Evolutionary conservation across 1,140 invertebrate species (phyloP).

Genomic region (Drosophila watanabei): DNA sequence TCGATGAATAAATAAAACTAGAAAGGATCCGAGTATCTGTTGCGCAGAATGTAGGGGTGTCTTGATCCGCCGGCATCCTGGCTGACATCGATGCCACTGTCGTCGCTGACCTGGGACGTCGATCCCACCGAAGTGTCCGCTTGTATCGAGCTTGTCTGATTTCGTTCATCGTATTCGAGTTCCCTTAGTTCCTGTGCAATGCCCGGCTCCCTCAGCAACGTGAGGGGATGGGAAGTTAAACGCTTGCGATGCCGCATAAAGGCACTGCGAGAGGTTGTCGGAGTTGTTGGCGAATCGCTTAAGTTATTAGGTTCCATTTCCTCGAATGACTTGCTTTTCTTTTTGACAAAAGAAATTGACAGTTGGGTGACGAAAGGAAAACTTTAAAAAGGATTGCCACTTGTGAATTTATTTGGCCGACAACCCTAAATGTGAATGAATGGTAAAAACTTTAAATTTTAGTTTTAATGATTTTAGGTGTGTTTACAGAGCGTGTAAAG

Average conservation of each 20-base stretch:
- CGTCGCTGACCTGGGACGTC: not conserved
- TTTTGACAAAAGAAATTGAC: not conserved
- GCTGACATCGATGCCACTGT: not conserved
- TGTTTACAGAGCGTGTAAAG: no score
- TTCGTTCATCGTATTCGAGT: not conserved
- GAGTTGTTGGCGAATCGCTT: conserved; percentile 6
- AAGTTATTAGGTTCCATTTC: not conserved
- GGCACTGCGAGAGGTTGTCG: conserved; percentile 14
- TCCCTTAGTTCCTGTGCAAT: not conserved
- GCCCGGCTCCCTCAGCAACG: not conserved
- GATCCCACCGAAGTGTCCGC: not conserved
- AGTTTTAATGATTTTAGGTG: no score
- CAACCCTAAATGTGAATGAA: not conserved
- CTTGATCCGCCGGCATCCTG: not conserved
- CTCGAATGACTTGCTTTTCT: not conserved
- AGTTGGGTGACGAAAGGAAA: not conserved
- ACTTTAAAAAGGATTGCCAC: not conserved
- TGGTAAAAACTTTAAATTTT: no score
- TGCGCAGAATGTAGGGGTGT: not conserved
- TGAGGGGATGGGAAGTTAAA: conserved; percentile 26
- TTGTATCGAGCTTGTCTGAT: not conserved
- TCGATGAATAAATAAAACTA: conserved; percentile 48
- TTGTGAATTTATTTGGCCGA: no score
- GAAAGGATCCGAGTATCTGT: not conserved
- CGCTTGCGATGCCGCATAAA: conserved; percentile 35